Evolutionary conservation across 2,797 vertebrate genomes (phyloP), one percentile per base, ranked within the genome.

Genomic region (Kryptopterus vitreolus): DNA sequence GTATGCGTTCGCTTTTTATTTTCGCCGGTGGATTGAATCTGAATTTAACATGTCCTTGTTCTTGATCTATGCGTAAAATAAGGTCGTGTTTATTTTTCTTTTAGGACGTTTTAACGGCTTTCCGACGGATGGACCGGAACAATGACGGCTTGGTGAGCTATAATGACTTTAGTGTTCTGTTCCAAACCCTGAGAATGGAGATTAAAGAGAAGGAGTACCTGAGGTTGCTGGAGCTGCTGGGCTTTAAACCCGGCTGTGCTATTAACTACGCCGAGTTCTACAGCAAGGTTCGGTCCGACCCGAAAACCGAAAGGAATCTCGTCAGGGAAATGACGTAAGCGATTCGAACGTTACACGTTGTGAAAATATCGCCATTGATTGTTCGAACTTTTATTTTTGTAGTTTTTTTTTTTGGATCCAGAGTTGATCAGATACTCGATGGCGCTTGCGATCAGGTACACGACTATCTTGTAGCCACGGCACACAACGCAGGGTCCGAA

Each of bases 391-490:
- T n/a, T n/a, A n/a, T 81, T 78, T 80, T 62, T 80, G 20, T 71
- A 75, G n/a, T n/a, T n/a, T n/a, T n/a, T n/a, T n/a, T 87, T 84
- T 88, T 87, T 77, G 26, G 11, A 5, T 35, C n/a, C 85, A 94
- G 92, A 87, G 73, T 83, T 74, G 93, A 90, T 0, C 77, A 88
- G 84, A 91, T 61, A 38, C 72, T 90, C 66, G 91, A 94, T 26
- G 89, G 90, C 50, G 91, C 92, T 80, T 94, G 93, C 85, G 94
- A 95, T 69, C 94, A 95, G 76, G 86, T 94, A 83, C 95, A 95
- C 89, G 86, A 90, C 85, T 93, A 93, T 85, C 93, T 96, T 50
- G 83, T 88, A 81, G 87, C 88, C 84, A 92, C 92, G 90, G 94
- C 92, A 38, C 90, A 88, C 86, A 90, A 78, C 90, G 91, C 92